Base-by-base conservation (phyloP, 1,140 invertebrate species). In the Hylaeus volcanicus region DNA sequence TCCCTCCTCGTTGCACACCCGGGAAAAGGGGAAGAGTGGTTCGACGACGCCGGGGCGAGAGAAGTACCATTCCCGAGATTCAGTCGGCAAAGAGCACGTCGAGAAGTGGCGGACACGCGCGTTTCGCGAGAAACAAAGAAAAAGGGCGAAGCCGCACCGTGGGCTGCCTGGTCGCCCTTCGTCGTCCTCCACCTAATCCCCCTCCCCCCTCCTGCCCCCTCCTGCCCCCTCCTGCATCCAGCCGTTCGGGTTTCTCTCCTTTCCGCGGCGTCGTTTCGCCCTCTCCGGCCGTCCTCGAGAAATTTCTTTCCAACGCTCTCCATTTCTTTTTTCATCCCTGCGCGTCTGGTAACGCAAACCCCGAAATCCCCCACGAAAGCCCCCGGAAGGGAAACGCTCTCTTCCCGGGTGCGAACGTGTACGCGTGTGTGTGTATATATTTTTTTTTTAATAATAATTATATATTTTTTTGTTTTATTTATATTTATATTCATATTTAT, bases 351-450 rank as follows among this genome's bases (percentile, higher is more conserved):
- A 26, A 26, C 26, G 26, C 26, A 74, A 14, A 14, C 48, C 63
- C 78, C 79, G 79, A 82, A 71, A 87, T 26, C 26, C 26, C 26
- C 76, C 78, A 76, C 83, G 82, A 87, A 75, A 87, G 82, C 74
- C 65, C 72, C 56, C 51, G 6, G 51, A 37, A 45, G 39, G 48
- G 69, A 79, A 76, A 75, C 70, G 83, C 79, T 87, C 79, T 87
- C 84, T 87, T 88, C 88, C 87, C 83, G 84, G 87, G 84, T 88
- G 86, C 83, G 81, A 90, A 90, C 86, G 83, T 82, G 66, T 69
- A 55, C 63, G 64, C 77, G 73, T 71, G 71, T 75, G 74, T 63
- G 26, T 26, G 26, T 39, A 63, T 63, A 41, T 39, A 14, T 12
- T 60, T 74, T 45, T 64, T 64, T 53, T 75, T 60, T 53, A 70